phyloP scores from a whole-genome alignment of 1,140 invertebrate genomes.

The Microplitis demolitor region DNA sequence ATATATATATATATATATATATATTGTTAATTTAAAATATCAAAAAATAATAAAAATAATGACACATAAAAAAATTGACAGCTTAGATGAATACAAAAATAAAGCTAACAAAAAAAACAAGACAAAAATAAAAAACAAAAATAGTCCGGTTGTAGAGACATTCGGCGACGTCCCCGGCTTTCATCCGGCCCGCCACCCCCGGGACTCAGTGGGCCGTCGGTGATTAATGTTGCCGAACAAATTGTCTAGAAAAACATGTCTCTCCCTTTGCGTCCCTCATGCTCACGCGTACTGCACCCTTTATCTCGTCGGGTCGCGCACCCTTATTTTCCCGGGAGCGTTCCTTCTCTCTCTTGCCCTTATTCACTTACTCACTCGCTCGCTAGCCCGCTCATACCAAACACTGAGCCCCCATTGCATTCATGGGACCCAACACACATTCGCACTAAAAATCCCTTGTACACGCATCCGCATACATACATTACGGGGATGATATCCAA shows the following conservation, averaged over 20 bases:
- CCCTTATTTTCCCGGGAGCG: constrained; percentile 51
- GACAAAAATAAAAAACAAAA: constrained; percentile 19
- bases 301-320: constrained; percentile 56
- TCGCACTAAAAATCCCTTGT: constrained; percentile 22
- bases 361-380: neutral
- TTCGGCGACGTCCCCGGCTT: constrained; percentile 32
- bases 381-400: neutral
- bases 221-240: constrained; percentile 66
- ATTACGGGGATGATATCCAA: constrained; percentile 61
- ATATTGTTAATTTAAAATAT: too few relatives aligned
- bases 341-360: neutral
- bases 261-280: constrained; percentile 34
- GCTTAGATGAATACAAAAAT: neutral
- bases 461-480: constrained; percentile 53
- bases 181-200: constrained; percentile 31
- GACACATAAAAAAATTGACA: neutral
- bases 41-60: too few relatives aligned
- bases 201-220: constrained; percentile 41
- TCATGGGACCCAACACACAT: constrained; percentile 33
- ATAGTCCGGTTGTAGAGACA: constrained; percentile 17
- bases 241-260: constrained; percentile 67
- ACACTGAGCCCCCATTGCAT: constrained; percentile 36
- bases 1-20: too few relatives aligned
- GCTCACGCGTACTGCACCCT: constrained; percentile 50
- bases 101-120: neutral